phyloP scores from a whole-genome alignment of 2,113 vertebrate species.

The Leptobrachium leishanense region DNA sequence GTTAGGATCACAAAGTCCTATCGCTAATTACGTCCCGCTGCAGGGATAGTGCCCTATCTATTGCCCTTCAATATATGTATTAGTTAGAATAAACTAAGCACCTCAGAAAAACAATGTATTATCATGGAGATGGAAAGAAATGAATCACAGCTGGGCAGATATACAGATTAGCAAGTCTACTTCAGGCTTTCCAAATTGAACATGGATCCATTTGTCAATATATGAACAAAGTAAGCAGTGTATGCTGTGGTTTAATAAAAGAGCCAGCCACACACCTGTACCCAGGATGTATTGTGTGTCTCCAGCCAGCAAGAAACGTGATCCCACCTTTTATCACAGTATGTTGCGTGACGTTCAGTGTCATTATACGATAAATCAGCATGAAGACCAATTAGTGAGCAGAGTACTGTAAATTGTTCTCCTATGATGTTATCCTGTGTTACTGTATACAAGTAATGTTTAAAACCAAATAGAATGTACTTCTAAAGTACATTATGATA shows the following conservation, averaged over 20 bases:
- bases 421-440: not conserved
- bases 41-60: too few species aligned
- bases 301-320: not conserved
- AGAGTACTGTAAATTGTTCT: not conserved
- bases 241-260: not conserved
- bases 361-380: not conserved
- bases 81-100: too few species aligned
- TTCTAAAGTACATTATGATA: too few species aligned
- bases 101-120: too few species aligned
- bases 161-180: too few species aligned
- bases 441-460: not conserved
- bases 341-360: not conserved
- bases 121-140: too few species aligned
- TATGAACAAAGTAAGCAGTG: not conserved
- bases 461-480: not conserved
- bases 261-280: not conserved
- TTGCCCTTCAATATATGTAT: too few species aligned
- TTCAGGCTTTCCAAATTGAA: too few species aligned
- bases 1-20: too few species aligned
- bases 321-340: not conserved
- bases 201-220: not conserved
- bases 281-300: not conserved
- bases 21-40: too few species aligned
- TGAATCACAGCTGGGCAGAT: too few species aligned
- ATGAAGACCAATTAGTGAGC: not conserved